phyloP scores from a whole-genome alignment of 2,888 invertebrate species.

The Epirrhoe alternata region DNA sequence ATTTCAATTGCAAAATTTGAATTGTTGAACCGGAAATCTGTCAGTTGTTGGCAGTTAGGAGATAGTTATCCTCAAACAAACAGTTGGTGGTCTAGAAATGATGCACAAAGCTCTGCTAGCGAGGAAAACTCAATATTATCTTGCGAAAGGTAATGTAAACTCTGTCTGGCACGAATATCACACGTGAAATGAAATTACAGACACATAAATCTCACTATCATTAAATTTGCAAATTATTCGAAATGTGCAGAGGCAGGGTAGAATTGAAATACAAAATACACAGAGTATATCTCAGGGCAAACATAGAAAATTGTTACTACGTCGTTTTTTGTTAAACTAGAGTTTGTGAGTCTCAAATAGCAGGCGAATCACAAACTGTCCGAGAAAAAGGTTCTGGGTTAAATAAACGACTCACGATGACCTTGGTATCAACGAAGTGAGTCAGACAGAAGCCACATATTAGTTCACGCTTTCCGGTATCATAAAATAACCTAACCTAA shows the following conservation, averaged over 20 bases:
- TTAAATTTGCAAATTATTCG: neutral
- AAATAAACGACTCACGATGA: slow-evolving; percentile 1
- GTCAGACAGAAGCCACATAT: slow-evolving; percentile 4
- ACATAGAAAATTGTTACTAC: neutral
- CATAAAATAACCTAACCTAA: slow-evolving; percentile 11
- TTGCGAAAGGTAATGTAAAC: neutral
- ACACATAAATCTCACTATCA: neutral
- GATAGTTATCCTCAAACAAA: slow-evolving; percentile 29
- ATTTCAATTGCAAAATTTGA: slow-evolving; percentile 27
- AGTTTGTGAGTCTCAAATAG: neutral
- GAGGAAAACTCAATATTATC: slow-evolving; percentile 15
- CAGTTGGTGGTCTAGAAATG: slow-evolving; percentile 23
- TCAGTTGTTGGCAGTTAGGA: slow-evolving; percentile 28
- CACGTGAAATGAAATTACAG: neutral
- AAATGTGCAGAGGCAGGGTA: neutral
- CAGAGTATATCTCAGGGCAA: neutral
- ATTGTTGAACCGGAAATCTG: slow-evolving; percentile 34
- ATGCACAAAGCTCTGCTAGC: slow-evolving; percentile 24
- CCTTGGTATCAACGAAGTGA: neutral
- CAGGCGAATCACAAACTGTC: neutral
- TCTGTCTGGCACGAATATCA: neutral
- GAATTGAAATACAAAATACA: neutral
- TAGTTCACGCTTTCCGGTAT: slow-evolving; percentile 8
- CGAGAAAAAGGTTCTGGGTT: neutral
- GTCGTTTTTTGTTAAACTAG: neutral